A percentile compares a stretch with the other conserved stretches of the same genome.
Conservation (phyloP, 2,113 vertebrate genomes). For the Crotalus helleri region DNA sequence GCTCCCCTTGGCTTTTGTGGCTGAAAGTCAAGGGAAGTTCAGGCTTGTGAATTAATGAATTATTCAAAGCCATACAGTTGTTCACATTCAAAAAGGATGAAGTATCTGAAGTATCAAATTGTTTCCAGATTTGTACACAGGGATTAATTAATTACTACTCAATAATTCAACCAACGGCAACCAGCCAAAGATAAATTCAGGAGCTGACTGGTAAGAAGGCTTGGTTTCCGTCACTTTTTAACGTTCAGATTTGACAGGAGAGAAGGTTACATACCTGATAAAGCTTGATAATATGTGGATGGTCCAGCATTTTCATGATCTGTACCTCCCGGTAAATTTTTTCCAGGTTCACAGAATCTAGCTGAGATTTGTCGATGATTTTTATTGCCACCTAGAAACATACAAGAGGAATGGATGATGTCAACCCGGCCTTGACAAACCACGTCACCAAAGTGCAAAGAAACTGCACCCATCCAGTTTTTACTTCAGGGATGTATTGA, state of each 20-base stretch:
- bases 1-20: not conserved
- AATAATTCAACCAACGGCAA: not conserved
- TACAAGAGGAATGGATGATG: slow-evolving; percentile 43
- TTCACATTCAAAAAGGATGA: not conserved
- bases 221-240: not conserved
- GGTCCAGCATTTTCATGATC: slow-evolving; percentile 98
- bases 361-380: slow-evolving; percentile 97
- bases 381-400: slow-evolving; percentile 92
- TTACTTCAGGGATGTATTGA: not conserved
- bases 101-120: not conserved
- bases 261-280: slow-evolving; percentile 81
- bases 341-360: slow-evolving; percentile 95
- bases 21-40: not conserved
- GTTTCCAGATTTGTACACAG: not conserved
- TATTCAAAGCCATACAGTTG: not conserved
- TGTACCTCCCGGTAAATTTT: slow-evolving; percentile 98
- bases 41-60: not conserved
- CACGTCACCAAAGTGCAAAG: not conserved
- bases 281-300: slow-evolving; percentile 96
- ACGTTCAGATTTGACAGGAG: not conserved
- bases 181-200: not conserved
- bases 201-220: not conserved
- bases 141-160: not conserved
- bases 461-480: not conserved
- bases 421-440: not conserved